Conservation (phyloP, 1,140 invertebrate genomes). For the Vanessa tameamea region DNA sequence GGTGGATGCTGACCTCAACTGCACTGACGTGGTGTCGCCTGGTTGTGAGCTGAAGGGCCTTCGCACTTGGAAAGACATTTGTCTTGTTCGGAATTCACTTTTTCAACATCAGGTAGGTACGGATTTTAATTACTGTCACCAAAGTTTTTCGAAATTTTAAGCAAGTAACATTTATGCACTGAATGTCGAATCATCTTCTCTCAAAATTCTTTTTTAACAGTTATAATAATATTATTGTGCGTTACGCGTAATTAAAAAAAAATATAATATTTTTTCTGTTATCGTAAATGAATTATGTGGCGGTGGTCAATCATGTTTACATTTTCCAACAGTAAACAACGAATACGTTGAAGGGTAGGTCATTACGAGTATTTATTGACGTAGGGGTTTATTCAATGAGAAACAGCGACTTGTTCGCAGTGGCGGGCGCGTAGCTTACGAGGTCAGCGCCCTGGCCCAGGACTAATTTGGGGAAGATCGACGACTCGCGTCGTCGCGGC, state of each 20-base stretch:
- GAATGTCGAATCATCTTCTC: too few relatives aligned
- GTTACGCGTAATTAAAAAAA: too few relatives aligned
- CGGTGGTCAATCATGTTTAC: conserved; percentile 15
- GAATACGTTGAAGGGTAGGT: conserved; percentile 23
- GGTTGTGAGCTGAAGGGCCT: conserved; percentile 77
- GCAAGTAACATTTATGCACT: not conserved
- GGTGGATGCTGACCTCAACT: conserved; percentile 78
- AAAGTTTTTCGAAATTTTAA: not conserved
- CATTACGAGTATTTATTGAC: conserved; percentile 18
- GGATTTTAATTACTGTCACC: not conserved
- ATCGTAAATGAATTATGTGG: not conserved
- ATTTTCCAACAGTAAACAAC: conserved; percentile 30
- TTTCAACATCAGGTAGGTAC: conserved; percentile 74
- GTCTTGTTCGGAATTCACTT: conserved; percentile 76
- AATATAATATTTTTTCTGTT: not conserved
- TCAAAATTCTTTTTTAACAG: not conserved
- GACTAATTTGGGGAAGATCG: conserved; percentile 79
- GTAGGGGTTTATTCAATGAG: conserved; percentile 29
- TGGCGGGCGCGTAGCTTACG: conserved; percentile 49
- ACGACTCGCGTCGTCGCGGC: conserved; percentile 70
- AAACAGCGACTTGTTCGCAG: conserved; percentile 35
- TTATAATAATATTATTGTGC: not conserved
- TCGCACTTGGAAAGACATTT: conserved; percentile 80
- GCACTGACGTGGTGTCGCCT: conserved; percentile 78
- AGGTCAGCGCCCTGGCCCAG: conserved; percentile 76